Conservation (phyloP, 2,888 invertebrate genomes). For the Caprella mutica region DNA sequence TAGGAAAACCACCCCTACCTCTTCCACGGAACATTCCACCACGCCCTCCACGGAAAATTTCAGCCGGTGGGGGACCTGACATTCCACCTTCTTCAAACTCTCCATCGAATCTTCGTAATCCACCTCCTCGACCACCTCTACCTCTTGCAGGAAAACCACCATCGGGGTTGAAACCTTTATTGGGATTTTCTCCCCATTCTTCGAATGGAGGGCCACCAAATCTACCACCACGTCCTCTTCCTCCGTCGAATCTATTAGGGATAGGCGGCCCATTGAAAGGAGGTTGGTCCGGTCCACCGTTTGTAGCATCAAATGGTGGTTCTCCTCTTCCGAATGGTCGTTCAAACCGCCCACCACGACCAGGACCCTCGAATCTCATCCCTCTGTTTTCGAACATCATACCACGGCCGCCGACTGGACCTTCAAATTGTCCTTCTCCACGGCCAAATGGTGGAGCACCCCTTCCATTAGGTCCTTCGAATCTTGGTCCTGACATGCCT, state of each 20-base stretch:
- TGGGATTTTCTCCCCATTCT: neutral
- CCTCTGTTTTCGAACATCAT: no score
- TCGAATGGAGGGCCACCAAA: neutral
- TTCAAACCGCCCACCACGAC: neutral
- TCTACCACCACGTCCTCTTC: neutral
- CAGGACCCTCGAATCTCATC: neutral
- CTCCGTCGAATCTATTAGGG: no score
- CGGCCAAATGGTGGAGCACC: no score
- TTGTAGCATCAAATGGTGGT: neutral
- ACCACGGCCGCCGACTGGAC: no score
- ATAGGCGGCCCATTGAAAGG: neutral
- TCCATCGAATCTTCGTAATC: conserved; percentile 20
- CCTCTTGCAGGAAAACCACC: conserved; percentile 25
- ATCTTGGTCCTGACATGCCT: no score
- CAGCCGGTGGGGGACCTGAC: conserved; percentile 8
- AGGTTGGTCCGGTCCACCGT: neutral
- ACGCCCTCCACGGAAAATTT: neutral
- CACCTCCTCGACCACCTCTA: conserved; percentile 42
- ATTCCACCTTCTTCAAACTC: conserved; percentile 9
- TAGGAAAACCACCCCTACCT: conserved; percentile 8
- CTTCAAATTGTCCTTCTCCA: no score
- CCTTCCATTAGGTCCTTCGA: no score
- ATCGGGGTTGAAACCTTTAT: no score
- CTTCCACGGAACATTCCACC: conserved; percentile 15
- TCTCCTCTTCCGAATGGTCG: neutral